These are phyloP conservation scores for Pogonophryne albipinna DNA, from an alignment of 2,797 vertebrate species.

Conservation along the genomic window DNA sequence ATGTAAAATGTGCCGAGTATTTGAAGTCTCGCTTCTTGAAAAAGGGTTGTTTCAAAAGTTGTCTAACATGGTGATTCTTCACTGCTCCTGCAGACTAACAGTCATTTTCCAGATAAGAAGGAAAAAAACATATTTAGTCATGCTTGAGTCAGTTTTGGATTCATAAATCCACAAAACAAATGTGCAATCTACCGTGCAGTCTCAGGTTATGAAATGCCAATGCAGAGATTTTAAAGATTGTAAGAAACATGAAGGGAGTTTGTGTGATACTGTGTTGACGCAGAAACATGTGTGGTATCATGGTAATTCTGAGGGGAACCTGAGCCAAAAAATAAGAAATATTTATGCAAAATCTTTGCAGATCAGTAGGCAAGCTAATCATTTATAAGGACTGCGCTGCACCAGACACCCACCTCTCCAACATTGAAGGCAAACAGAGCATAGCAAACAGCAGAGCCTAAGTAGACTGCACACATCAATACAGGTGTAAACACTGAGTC, in stretches of 20 bases:
- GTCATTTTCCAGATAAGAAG: neutral
- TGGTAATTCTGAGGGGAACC: neutral
- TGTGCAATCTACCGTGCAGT: no score
- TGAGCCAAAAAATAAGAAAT: neutral
- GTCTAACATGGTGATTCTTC: neutral
- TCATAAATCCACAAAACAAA: no score
- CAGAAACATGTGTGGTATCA: neutral
- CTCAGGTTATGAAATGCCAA: neutral
- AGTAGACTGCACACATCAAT: conserved; percentile 19
- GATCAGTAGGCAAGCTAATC: conserved; percentile 3
- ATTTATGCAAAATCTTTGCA: neutral
- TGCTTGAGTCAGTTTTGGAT: no score
- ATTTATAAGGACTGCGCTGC: neutral
- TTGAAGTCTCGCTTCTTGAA: no score
- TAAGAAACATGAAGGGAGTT: neutral
- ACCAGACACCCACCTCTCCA: conserved; percentile 3
- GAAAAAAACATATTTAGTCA: neutral
- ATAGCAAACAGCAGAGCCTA: conserved; percentile 30
- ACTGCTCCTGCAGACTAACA: neutral
- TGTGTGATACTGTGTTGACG: neutral
- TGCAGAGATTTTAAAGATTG: neutral
- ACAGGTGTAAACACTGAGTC: conserved; percentile 22
- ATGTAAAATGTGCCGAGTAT: no score
- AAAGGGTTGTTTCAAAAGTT: neutral
- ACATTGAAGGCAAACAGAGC: conserved; percentile 14